These are phyloP conservation scores for Eumerus sabulonum DNA, from an alignment of 2,888 invertebrate genomes.

Conservation along the genomic window DNA sequence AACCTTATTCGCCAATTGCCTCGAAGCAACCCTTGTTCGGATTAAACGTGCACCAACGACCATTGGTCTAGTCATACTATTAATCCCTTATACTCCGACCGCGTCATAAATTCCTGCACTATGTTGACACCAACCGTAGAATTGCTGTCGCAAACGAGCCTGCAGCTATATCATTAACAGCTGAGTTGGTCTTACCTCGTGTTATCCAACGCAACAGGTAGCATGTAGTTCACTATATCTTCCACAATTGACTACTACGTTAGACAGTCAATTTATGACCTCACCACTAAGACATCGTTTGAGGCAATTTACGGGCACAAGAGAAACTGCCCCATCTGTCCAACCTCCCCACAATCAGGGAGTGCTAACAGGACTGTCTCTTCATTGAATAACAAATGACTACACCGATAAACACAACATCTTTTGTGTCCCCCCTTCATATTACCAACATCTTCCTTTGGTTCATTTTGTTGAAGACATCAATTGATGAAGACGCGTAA, in stretches of 20 bases:
- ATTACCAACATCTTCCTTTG: too few relatives aligned
- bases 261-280: constrained; percentile 28
- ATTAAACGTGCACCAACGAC: too few relatives aligned
- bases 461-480: constrained; percentile 39
- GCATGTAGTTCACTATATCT: constrained; percentile 47
- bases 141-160: constrained; percentile 33
- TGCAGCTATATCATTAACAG: constrained; percentile 29
- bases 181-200: constrained; percentile 31
- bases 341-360: constrained; percentile 3
- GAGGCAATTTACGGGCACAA: constrained; percentile 22
- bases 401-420: constrained; percentile 49
- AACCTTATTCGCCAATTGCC: too few relatives aligned
- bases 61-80: too few relatives aligned
- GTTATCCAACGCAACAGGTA: constrained; percentile 35
- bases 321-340: not conserved
- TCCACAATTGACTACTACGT: constrained; percentile 46
- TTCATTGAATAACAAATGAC: constrained; percentile 51
- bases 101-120: constrained; percentile 4
- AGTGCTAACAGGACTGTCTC: constrained; percentile 14
- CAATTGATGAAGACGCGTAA: constrained; percentile 17
- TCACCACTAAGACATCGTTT: constrained; percentile 27
- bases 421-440: constrained; percentile 17
- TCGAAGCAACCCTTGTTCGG: too few relatives aligned
- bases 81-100: too few relatives aligned
- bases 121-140: constrained; percentile 48